Evolutionary conservation across 2,888 invertebrate genomes (phyloP).

Genomic region (Meganola albula): DNA sequence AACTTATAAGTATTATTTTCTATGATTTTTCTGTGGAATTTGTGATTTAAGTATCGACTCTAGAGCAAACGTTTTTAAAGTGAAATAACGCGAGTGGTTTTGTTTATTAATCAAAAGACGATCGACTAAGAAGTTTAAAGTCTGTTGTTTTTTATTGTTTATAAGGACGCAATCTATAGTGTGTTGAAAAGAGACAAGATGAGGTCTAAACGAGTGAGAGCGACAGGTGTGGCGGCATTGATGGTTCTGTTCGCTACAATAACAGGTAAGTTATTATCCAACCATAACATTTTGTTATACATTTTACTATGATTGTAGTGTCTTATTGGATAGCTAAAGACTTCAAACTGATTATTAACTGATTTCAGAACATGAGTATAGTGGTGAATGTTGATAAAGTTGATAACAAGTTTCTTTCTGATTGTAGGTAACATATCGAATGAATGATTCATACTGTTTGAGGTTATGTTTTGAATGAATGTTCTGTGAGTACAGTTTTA

Average conservation of each 20-base stretch:
- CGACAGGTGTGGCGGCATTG: slow-evolving; percentile 72
- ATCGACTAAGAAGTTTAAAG: slow-evolving; percentile 56
- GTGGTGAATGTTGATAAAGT: slow-evolving; percentile 3
- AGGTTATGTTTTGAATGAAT: slow-evolving; percentile 44
- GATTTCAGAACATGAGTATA: background rate
- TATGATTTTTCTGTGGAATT: slow-evolving; percentile 54
- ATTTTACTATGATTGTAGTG: slow-evolving; percentile 4
- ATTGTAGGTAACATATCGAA: slow-evolving; percentile 33
- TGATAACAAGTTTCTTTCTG: slow-evolving; percentile 26
- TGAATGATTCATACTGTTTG: slow-evolving; percentile 37
- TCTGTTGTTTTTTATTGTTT: slow-evolving; percentile 58
- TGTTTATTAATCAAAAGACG: slow-evolving; percentile 57
- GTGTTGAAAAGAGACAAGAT: slow-evolving; percentile 72
- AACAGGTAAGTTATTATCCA: slow-evolving; percentile 56
- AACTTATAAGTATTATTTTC: slow-evolving; percentile 44
- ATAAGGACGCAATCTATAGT: slow-evolving; percentile 51
- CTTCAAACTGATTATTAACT: background rate
- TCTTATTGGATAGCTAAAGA: background rate
- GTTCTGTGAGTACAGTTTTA: too few species aligned
- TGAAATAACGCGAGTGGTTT: slow-evolving; percentile 64
- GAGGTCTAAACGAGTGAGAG: slow-evolving; percentile 57
- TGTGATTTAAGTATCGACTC: slow-evolving; percentile 58
- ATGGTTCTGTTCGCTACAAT: slow-evolving; percentile 63
- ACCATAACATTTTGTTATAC: slow-evolving; percentile 4
- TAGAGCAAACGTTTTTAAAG: slow-evolving; percentile 53